Evolutionary conservation across 2,113 vertebrate species (phyloP).

Genomic region (Copsychus sechellarum): DNA sequence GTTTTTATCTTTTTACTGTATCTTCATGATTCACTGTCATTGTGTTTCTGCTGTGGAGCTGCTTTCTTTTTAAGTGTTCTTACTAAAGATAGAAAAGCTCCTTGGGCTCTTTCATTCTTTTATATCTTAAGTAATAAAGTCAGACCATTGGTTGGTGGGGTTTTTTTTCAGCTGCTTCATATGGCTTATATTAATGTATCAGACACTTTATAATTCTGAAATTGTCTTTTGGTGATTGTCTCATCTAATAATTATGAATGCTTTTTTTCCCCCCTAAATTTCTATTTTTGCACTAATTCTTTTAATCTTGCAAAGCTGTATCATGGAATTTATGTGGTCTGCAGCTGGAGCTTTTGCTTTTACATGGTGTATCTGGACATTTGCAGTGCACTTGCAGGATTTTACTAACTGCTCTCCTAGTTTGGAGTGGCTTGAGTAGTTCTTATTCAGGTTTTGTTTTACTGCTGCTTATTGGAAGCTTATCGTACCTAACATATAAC

Average conservation of each 20-base stretch:
- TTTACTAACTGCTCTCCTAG: background rate
- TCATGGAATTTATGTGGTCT: background rate
- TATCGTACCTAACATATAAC: background rate
- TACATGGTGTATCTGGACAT: background rate
- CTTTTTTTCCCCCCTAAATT: accelerated
- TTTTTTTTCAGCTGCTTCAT: background rate
- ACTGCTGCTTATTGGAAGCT: background rate
- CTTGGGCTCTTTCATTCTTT: background rate
- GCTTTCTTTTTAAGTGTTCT: constrained; percentile 36
- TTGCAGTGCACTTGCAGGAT: background rate
- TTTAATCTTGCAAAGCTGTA: background rate
- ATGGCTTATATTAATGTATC: background rate
- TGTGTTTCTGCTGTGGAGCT: background rate
- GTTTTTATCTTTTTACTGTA: constrained; percentile 23
- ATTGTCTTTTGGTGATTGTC: background rate
- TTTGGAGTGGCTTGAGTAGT: background rate
- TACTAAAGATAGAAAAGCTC: constrained; percentile 40
- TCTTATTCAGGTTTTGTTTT: background rate
- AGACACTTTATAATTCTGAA: background rate
- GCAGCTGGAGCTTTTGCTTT: background rate
- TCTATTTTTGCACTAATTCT: background rate
- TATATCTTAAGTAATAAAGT: background rate
- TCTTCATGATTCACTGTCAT: background rate
- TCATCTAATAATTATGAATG: background rate
- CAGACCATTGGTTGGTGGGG: background rate